Evolutionary conservation across 2,797 vertebrate species (phyloP).

Genomic region (Dendrocincla fuliginosa): DNA sequence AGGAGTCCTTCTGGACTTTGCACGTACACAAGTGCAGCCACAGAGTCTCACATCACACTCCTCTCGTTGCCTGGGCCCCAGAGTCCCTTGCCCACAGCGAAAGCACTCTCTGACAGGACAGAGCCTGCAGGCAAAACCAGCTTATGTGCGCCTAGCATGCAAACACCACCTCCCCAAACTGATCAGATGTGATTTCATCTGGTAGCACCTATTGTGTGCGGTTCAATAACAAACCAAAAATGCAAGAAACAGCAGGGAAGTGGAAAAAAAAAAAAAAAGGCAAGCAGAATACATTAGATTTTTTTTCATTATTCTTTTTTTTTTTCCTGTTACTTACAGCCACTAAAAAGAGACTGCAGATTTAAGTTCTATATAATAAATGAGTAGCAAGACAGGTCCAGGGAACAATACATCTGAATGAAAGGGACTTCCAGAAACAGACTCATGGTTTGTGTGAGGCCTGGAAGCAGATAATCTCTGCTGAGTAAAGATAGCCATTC

Average conservation of each 20-base stretch:
- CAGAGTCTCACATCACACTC: neutral
- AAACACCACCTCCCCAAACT: neutral
- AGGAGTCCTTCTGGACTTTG: neutral
- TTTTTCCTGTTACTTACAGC: neutral
- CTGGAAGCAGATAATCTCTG: constrained; percentile 64
- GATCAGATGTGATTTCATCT: neutral
- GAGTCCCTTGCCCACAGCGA: neutral
- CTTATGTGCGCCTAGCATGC: neutral
- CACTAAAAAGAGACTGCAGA: neutral
- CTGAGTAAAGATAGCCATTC: constrained; percentile 63
- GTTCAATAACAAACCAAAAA: neutral
- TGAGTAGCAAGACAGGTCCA: neutral
- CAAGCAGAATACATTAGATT: neutral
- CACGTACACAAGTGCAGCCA: neutral
- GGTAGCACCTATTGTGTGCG: rapidly evolving
- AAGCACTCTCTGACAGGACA: neutral
- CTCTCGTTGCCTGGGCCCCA: neutral
- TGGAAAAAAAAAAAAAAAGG: rapidly evolving
- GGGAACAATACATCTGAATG: constrained; percentile 19
- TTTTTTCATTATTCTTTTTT: neutral
- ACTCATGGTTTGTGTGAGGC: neutral
- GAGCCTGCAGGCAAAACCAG: neutral
- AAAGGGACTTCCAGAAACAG: constrained; percentile 48
- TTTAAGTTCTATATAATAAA: constrained; percentile 14
- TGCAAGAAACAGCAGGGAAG: neutral